phyloP scores from a whole-genome alignment of 2,113 vertebrate species.

The Microtus pennsylvanicus region DNA sequence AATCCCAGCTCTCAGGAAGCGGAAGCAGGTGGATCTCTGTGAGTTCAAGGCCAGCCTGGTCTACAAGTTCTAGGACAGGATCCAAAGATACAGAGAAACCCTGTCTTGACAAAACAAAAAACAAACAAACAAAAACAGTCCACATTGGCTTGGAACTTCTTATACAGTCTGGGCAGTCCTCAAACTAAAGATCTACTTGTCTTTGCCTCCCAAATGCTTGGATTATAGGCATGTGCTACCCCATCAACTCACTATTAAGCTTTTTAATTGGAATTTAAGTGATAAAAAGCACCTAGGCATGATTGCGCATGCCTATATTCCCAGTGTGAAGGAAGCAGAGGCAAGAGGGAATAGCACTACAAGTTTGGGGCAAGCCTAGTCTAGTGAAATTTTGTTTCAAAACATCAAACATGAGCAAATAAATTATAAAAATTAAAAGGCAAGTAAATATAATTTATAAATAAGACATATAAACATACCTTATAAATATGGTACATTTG shows the following conservation, averaged over 20 bases:
- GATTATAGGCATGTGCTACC: not conserved
- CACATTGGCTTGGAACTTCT: not conserved
- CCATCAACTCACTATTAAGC: not conserved
- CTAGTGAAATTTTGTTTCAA: not conserved
- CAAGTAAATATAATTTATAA: not conserved
- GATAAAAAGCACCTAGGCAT: not conserved
- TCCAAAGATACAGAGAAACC: no score
- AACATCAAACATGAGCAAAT: not conserved
- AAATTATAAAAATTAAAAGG: not conserved
- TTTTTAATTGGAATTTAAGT: constrained; percentile 60
- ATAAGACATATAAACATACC: not conserved
- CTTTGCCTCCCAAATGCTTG: not conserved
- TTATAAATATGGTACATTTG: not conserved
- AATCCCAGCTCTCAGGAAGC: no score
- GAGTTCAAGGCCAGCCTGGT: no score
- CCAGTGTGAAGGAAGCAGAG: not conserved
- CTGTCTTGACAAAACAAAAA: no score
- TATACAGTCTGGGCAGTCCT: not conserved
- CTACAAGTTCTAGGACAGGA: no score
- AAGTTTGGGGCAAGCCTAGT: not conserved
- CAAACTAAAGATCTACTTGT: not conserved
- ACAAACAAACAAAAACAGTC: not conserved
- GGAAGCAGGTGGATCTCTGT: no score
- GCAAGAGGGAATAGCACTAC: not conserved
- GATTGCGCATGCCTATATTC: not conserved